Base-by-base conservation (phyloP, 1,140 invertebrate species). In the Belonocnema kinseyi region DNA sequence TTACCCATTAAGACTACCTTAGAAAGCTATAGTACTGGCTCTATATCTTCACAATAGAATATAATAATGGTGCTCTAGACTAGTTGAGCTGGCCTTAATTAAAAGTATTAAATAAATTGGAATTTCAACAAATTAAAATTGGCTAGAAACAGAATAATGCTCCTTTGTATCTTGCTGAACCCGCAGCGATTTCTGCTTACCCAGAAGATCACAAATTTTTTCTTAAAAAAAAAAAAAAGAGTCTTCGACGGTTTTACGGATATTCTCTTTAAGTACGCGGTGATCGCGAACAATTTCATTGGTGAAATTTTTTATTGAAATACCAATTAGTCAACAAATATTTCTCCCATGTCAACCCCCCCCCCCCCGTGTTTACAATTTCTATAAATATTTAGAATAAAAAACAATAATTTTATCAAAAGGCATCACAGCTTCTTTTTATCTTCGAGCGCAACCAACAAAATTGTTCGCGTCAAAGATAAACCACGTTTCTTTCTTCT, bases 51-150 rank as follows among this genome's bases (percentile, higher is more conserved):
- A 82, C 81, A 74, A 85, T 80, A 83, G 72, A 83, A 83, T 77
- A 83, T 81, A 80, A 83, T 80, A 87, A 90, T 85, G 85, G 81
- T 89, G 90, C 90, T 91, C 90, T 91, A 91, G 90, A 91, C 90
- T 91, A 91, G 90, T 91, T 91, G 90, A 91, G 90, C 90, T 90
- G 89, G 89, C 87, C 87, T 90, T 84, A 82, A 84, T 83, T 82
- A 82, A 85, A 82, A 72, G 85, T 82, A 77, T 83, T 84, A 87
- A 87, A 86, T 84, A 87, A 88, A 88, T 83, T 88, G 84, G 73
- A 87, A 85, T 87, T 88, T 84, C 82, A 88, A 87, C 82, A 81
- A 88, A 83, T 82, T 83, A 81, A 86, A 87, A 86, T 89, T 88
- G 82, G 87, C 86, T 89, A 88, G 81, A 82, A 86, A 85, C 66